Evolutionary conservation across 2,797 vertebrate genomes (phyloP), one percentile per base, ranked within the genome.

Genomic region (Catharus ustulatus): DNA sequence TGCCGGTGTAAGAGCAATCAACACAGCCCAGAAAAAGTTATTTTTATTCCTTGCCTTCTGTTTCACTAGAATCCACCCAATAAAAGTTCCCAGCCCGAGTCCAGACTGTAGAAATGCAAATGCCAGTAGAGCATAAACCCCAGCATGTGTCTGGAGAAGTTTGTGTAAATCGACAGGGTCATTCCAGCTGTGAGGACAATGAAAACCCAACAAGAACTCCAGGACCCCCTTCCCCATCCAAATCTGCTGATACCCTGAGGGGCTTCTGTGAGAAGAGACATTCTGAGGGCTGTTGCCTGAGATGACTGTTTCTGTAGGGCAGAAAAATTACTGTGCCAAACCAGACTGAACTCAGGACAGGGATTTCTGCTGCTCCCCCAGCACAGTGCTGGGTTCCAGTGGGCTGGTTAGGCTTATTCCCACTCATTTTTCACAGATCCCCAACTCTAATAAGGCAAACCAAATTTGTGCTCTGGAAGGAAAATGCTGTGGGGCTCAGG

Each of bases 21-120:
- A 89, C 89, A 59, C 76, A 87, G 83, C 64, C 91, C 93, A 96
- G 93, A 93, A 89, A 90, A 40, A 72, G 84, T 94, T 96, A 95
- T 95, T 97, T 97, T 96, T 97, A 94, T 93, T 92, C 79, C 89
- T 94, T 88, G 94, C 95, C 95, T 96, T 97, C 94, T 94, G 94
- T 95, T 96, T 95, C 89, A 68, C 75, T 96, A 91, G 84, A 96
- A 90, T 87, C 63, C 71, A 94, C 90, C 86, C 94, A 84, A 93
- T 94, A 82, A 93, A 89, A 55, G 48, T 83, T 95, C 88, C 77
- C 87, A 96, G 95, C 48, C 75, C 3, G 17, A 58, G 49, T 93
- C 89, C 94, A 95, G 94, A 91, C 63, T 91, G 77, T 36, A 75
- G 74, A 94, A 94, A 90, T 74, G 71, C 66, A 90, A 95, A 67